Evolutionary conservation across 2,113 vertebrate species (phyloP).

Genomic region (Cavia aperea): DNA sequence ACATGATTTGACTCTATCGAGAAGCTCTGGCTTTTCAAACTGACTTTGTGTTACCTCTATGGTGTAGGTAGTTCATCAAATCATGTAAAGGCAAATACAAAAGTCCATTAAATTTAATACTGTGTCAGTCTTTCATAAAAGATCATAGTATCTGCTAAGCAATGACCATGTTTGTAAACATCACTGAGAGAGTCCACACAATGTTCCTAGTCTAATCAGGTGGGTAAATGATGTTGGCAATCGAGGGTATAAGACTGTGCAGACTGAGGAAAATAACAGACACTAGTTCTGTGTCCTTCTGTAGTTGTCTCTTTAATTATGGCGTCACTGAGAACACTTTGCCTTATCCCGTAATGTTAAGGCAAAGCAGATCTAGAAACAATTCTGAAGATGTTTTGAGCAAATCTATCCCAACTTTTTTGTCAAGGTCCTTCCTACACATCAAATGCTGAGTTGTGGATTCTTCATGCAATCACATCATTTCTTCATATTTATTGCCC

Average conservation of each 20-base stretch:
- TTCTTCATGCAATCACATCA: not conserved
- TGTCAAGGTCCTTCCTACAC: not conserved
- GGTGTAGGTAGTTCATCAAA: not conserved
- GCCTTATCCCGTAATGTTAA: not conserved
- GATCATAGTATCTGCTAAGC: not conserved
- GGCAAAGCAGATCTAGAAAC: not conserved
- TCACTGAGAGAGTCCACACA: rapidly evolving
- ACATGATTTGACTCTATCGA: not conserved
- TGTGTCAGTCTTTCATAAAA: not conserved
- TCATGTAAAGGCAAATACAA: not conserved
- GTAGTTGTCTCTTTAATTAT: not conserved
- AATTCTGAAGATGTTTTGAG: not conserved
- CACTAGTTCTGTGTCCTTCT: not conserved
- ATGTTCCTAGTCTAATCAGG: not conserved
- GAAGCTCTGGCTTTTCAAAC: not conserved
- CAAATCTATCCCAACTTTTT: not conserved
- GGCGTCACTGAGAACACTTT: not conserved
- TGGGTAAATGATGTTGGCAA: not conserved
- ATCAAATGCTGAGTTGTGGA: not conserved
- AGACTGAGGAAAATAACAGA: not conserved
- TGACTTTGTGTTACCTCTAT: not conserved
- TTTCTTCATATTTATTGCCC: not conserved
- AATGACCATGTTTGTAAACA: not conserved
- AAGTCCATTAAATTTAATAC: not conserved
- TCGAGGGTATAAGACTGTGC: not conserved